Conservation (phyloP, 2,113 vertebrate species). For the Perca fluviatilis region DNA sequence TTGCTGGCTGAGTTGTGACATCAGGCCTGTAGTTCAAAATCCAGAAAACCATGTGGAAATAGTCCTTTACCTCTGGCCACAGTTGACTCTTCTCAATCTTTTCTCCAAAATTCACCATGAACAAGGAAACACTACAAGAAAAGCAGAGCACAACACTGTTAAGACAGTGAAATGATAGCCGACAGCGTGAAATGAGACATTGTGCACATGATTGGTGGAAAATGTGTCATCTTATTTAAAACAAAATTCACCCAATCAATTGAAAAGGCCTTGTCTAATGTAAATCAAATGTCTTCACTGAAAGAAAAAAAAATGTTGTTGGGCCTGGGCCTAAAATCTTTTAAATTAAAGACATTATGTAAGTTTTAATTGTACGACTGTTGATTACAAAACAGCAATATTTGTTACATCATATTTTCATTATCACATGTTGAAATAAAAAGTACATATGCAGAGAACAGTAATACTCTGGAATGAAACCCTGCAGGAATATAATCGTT, state of each 20-base stretch:
- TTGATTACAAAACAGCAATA: background rate
- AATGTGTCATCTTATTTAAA: background rate
- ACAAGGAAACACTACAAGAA: slow-evolving; percentile 62
- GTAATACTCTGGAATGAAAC: background rate
- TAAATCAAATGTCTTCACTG: background rate
- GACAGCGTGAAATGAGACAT: background rate
- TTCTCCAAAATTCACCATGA: slow-evolving; percentile 62
- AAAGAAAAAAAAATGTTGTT: background rate
- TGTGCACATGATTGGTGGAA: background rate
- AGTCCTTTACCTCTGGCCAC: slow-evolving; percentile 76
- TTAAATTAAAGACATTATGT: background rate
- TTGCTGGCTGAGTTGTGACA: slow-evolving; percentile 62
- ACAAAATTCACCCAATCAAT: too few species aligned
- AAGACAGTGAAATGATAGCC: slow-evolving; percentile 10
- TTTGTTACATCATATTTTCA: background rate
- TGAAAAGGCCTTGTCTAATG: background rate
- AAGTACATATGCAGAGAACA: background rate
- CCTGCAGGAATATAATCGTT: background rate
- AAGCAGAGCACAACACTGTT: slow-evolving; percentile 25
- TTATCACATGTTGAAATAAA: background rate
- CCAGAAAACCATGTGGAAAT: slow-evolving; percentile 80
- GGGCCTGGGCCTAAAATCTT: background rate
- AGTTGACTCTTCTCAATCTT: slow-evolving; percentile 64
- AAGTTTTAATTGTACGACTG: background rate
- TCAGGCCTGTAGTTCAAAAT: slow-evolving; percentile 79